Conservation (phyloP, 2,888 invertebrate genomes). For the Drosophila nr. perissopoda region DNA sequence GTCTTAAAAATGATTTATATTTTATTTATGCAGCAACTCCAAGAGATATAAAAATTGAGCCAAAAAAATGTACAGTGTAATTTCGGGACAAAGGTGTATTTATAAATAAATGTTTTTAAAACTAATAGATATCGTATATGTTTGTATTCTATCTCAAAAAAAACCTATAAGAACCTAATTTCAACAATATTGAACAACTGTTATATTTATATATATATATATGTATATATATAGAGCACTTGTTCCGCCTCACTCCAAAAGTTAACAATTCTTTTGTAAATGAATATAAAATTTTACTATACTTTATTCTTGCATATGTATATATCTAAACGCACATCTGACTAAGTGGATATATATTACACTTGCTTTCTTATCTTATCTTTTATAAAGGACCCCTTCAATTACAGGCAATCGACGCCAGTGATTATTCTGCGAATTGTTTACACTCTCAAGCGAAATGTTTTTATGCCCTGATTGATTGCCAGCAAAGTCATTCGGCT, state of each 20-base stretch:
- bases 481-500: conserved; percentile 29
- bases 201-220: not conserved
- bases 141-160: not conserved
- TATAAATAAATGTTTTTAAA: not conserved
- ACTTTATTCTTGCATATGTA: not conserved
- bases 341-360: not conserved
- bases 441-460: conserved; percentile 52
- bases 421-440: conserved; percentile 43
- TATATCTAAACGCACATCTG: not conserved
- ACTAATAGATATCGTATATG: not conserved
- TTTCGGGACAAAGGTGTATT: not conserved
- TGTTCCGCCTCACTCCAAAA: not conserved
- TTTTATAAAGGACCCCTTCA: not conserved
- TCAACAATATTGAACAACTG: not conserved
- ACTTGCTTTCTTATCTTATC: not conserved
- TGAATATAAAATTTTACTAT: not conserved
- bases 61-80: not conserved
- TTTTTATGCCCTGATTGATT: conserved; percentile 54
- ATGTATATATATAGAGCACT: not conserved
- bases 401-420: conserved; percentile 11
- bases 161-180: not conserved
- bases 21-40: not conserved
- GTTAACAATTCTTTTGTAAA: not conserved
- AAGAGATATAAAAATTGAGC: not conserved
- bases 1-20: not conserved